Evolutionary conservation across 2,888 invertebrate species (phyloP), one percentile per base, ranked within the genome.

Genomic region (Athetis lepigone): DNA sequence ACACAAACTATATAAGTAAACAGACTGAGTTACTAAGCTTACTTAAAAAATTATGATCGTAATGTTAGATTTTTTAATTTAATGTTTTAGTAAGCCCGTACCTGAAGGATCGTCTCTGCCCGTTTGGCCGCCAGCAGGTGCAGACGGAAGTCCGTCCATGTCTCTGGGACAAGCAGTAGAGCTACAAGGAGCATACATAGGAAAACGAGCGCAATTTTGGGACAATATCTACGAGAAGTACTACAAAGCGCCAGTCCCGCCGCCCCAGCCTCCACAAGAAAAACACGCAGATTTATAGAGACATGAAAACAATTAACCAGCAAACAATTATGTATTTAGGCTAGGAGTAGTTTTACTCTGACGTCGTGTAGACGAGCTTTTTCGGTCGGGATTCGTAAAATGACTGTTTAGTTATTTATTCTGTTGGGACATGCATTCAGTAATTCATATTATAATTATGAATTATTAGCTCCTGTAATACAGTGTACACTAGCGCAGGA

Each of bases 171-270:
- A 62, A 4, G 45, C 61, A 9, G 45, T 86, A 9, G 70, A 83
- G 47, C 61, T 89, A 18, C 60, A 65, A 3, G 79, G 77, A 2
- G 58, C 70, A 1, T 65, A 85, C 36, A 33, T 86, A 25, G 69
- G 77, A 21, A 64, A 82, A 19, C 77, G 87, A 2, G 70, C 71
- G 3, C 49, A 37, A 0, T 83, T 89, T 60, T 90, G 90, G 89
- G 84, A 88, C 21, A 58, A 70, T 1, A 81, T 90, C n/a, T 90
- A 90, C 51, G 70, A 81, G 7, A 77, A 64, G 40, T 75, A 87
- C 59, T 89, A 88, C 49, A 71, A 75, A 4, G 63, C 59, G 0
- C 88, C 89, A 2, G 60, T 73, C 11, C 71, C 88, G 0, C 88
- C 88, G 0, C 62, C 64, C n/a, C 50, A 58, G 13, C 70, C 60